A percentile compares a stretch with the other conserved stretches of the same genome.
Conservation (phyloP, 2,113 vertebrate species). For the Upupa epops region DNA sequence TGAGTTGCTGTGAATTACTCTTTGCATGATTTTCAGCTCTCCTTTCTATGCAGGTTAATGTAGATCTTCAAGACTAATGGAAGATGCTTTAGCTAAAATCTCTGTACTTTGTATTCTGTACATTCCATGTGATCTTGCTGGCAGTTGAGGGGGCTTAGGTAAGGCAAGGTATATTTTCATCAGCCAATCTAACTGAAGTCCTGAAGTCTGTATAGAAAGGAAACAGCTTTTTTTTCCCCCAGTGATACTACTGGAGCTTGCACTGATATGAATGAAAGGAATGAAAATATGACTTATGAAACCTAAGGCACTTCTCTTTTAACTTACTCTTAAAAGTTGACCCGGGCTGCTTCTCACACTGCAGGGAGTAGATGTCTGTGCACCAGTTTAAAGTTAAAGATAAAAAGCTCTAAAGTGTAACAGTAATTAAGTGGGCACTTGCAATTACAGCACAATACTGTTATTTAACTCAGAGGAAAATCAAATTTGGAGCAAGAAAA, state of each 20-base stretch:
- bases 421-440: neutral
- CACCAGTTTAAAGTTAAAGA: neutral
- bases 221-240: neutral
- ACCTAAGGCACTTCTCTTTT: neutral
- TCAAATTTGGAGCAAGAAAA: neutral
- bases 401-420: neutral
- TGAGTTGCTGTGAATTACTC: neutral
- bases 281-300: neutral
- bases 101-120: neutral
- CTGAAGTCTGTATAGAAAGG: neutral
- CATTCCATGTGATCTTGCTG: neutral
- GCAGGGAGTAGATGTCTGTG: neutral
- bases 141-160: rapidly evolving
- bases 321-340: neutral
- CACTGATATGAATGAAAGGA: neutral
- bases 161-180: neutral
- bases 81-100: neutral
- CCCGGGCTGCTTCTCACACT: neutral
- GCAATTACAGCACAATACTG: neutral
- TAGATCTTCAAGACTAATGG: neutral
- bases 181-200: neutral
- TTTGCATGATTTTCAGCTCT: neutral
- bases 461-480: neutral
- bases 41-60: neutral
- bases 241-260: neutral